Conservation (phyloP, 2,888 invertebrate species). For the Anthrax anthrax region DNA sequence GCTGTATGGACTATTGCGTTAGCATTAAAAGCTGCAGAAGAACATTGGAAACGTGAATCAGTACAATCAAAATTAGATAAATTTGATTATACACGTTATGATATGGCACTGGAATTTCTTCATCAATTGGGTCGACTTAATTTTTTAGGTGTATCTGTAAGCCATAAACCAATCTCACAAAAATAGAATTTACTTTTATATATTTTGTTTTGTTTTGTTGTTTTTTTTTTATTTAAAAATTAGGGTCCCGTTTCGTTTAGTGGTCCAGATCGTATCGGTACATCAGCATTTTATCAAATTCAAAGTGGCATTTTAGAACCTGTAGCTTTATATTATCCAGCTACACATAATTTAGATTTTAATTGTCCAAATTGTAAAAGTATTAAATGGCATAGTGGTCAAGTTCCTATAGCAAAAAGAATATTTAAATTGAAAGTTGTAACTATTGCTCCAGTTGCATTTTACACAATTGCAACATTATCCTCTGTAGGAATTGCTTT, state of each 20-base stretch:
- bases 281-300: conserved; percentile 75
- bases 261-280: conserved; percentile 76
- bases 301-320: conserved; percentile 60
- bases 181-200: too few species aligned
- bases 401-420: conserved; percentile 64
- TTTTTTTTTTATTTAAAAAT: conserved; percentile 16
- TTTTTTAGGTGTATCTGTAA: conserved; percentile 78
- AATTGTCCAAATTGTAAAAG: conserved; percentile 52
- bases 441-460: conserved; percentile 61
- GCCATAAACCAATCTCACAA: too few species aligned
- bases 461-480: conserved; percentile 55
- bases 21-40: conserved; percentile 51
- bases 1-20: conserved; percentile 83
- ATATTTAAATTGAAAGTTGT: conserved; percentile 60
- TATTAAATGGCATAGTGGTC: conserved; percentile 60
- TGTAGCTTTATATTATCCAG: conserved; percentile 58
- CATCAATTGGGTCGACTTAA: conserved; percentile 55
- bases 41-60: conserved; percentile 37
- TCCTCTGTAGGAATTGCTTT: conserved; percentile 61
- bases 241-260: conserved; percentile 84
- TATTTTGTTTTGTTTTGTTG: neutral
- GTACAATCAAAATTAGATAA: conserved; percentile 38
- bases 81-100: conserved; percentile 59
- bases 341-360: conserved; percentile 46
- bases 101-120: conserved; percentile 57